Conservation (phyloP, 2,888 invertebrate species). For the Heliconius erato region DNA sequence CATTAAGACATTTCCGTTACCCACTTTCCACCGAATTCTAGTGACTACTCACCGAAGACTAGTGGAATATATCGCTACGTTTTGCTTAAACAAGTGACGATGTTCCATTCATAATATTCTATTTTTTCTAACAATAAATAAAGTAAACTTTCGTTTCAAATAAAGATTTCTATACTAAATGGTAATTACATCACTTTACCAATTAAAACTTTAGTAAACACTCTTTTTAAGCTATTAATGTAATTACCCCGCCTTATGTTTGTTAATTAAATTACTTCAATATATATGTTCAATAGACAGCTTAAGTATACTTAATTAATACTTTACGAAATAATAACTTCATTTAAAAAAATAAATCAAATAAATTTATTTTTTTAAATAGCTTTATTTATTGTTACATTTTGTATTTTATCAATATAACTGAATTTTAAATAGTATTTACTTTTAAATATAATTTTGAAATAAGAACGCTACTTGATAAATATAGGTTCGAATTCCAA, state of each 20-base stretch:
- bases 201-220: conserved; percentile 1
- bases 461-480: too few species aligned
- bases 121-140: not conserved
- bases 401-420: not conserved
- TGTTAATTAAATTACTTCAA: conserved; percentile 3
- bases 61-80: too few species aligned
- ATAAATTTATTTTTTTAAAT: too few species aligned
- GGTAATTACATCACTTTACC: not conserved
- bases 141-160: not conserved
- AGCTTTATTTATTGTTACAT: too few species aligned
- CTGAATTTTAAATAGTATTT: not conserved
- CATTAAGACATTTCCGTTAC: too few species aligned
- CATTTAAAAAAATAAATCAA: too few species aligned
- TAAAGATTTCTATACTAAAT: not conserved
- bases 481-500: too few species aligned
- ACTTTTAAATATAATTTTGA: not conserved
- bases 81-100: too few species aligned
- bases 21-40: too few species aligned
- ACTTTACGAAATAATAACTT: not conserved
- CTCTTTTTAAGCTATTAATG: not conserved
- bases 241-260: not conserved
- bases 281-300: conserved; percentile 5
- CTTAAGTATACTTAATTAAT: conserved; percentile 6
- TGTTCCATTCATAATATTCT: too few species aligned
- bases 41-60: too few species aligned